Evolutionary conservation across 1,140 invertebrate genomes (phyloP).

Genomic region (Philopotamus ludificatus): DNA sequence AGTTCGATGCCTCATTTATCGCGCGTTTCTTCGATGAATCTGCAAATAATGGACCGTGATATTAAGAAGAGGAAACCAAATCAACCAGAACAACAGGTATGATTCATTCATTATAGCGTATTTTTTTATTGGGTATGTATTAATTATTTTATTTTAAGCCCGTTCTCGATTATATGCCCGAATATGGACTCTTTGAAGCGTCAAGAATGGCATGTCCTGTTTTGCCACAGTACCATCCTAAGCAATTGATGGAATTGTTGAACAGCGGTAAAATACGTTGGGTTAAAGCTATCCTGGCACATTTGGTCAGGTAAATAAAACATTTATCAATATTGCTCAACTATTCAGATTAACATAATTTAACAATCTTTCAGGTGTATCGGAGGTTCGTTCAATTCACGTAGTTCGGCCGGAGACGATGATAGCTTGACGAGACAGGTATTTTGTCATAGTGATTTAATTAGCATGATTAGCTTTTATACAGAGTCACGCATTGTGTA

Average conservation of each 20-base stretch:
- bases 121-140: neutral
- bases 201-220: slow-evolving; percentile 95
- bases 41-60: slow-evolving; percentile 71
- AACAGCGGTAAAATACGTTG: slow-evolving; percentile 97
- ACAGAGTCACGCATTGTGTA: slow-evolving; percentile 9
- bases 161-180: slow-evolving; percentile 76
- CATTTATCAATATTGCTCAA: neutral
- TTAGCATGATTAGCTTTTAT: slow-evolving; percentile 17
- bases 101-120: too few relatives aligned
- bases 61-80: slow-evolving; percentile 67
- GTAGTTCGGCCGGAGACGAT: slow-evolving; percentile 61
- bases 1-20: slow-evolving; percentile 78
- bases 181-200: slow-evolving; percentile 95
- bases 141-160: slow-evolving; percentile 45
- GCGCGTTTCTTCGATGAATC: slow-evolving; percentile 77
- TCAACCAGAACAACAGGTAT: slow-evolving; percentile 57
- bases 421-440: slow-evolving; percentile 61
- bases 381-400: slow-evolving; percentile 63
- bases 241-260: slow-evolving; percentile 96
- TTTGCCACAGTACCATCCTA: slow-evolving; percentile 99
- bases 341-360: neutral
- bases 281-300: slow-evolving; percentile 96
- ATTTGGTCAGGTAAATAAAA: slow-evolving; percentile 73
- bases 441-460: neutral
- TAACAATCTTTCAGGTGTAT: slow-evolving; percentile 68